Conservation (phyloP, 2,113 vertebrate species). For the Emydocephalus ijimae region DNA sequence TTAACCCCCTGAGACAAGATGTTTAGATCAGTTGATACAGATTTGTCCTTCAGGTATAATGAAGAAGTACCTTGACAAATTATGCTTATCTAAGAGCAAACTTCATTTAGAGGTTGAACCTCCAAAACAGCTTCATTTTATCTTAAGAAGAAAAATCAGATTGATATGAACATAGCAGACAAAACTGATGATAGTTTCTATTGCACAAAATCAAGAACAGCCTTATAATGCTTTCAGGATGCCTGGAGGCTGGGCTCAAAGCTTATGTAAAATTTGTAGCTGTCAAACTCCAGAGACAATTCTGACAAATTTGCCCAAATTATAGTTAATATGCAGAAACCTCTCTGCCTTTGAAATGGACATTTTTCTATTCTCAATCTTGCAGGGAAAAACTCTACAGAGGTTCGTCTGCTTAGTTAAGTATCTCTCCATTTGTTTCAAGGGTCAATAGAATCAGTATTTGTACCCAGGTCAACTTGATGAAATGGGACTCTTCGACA, state of each 20-base stretch:
- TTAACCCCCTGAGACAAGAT: background rate
- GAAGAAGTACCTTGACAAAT: background rate
- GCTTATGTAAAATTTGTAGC: background rate
- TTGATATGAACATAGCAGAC: background rate
- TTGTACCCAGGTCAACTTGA: background rate
- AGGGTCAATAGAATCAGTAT: background rate
- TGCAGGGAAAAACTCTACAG: background rate
- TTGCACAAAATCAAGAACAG: background rate
- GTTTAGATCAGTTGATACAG: background rate
- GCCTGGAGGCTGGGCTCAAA: background rate
- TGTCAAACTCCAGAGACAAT: background rate
- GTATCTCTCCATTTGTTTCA: background rate
- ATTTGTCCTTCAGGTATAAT: background rate
- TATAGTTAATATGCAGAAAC: background rate
- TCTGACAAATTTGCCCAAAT: background rate
- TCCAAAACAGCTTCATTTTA: background rate
- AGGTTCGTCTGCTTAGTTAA: background rate
- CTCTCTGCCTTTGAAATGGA: background rate
- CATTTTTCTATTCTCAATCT: background rate
- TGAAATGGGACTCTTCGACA: background rate
- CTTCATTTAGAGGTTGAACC: background rate
- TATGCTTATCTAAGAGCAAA: background rate
- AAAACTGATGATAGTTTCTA: background rate
- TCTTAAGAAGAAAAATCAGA: background rate
- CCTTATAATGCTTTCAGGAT: background rate